These are phyloP conservation scores for Acanthoscelides obtectus DNA, from an alignment of 2,888 invertebrate genomes.

Conservation along the genomic window DNA sequence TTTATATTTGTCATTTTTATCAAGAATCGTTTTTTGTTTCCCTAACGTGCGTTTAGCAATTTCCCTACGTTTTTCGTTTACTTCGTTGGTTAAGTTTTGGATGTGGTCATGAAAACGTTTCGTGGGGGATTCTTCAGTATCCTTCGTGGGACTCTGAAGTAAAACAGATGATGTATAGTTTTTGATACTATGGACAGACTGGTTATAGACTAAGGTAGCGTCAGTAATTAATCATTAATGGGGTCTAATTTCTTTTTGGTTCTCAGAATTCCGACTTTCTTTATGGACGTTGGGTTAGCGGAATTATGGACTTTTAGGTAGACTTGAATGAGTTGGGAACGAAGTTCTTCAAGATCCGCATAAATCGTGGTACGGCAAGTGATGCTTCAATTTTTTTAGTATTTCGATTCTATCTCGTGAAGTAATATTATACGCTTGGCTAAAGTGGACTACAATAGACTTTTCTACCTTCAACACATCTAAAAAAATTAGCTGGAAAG, in stretches of 20 bases:
- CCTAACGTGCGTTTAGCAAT: too few species aligned
- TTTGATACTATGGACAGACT: too few species aligned
- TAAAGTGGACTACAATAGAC: constrained; percentile 5
- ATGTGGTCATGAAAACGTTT: too few species aligned
- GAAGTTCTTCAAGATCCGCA: constrained; percentile 13
- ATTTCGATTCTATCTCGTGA: constrained; percentile 8
- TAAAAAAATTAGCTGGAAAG: neutral
- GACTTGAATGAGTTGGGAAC: neutral
- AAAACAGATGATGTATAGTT: too few species aligned
- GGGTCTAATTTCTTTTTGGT: constrained; percentile 7
- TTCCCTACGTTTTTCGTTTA: too few species aligned
- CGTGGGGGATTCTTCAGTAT: too few species aligned
- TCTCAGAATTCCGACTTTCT: neutral
- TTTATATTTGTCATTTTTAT: too few species aligned
- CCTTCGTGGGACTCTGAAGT: too few species aligned
- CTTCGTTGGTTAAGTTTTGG: too few species aligned
- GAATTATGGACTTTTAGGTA: constrained; percentile 3
- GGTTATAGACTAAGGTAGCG: too few species aligned
- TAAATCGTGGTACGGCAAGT: constrained; percentile 12
- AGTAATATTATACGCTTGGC: constrained; percentile 13
- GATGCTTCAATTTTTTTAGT: constrained; percentile 15
- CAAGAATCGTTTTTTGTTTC: too few species aligned
- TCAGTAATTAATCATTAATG: neutral
- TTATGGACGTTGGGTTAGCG: neutral
- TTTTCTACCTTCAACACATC: neutral